Conservation (phyloP, 1,140 invertebrate species). For the Chrysoperla carnea region DNA sequence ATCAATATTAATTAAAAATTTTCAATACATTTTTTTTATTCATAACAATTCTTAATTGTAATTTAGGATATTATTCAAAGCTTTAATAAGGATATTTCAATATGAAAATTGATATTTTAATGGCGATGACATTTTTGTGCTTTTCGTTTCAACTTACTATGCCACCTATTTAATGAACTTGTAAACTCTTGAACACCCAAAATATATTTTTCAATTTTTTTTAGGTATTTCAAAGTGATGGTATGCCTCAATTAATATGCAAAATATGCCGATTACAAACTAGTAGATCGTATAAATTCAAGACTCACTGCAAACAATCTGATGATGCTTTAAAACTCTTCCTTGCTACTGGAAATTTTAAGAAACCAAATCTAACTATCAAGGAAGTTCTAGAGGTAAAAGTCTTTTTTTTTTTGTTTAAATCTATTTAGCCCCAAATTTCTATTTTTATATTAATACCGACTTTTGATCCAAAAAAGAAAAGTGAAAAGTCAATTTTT, state of each 20-base stretch:
- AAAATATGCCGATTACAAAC: slow-evolving; percentile 43
- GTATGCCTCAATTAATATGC: slow-evolving; percentile 53
- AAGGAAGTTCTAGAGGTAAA: slow-evolving; percentile 20
- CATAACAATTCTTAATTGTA: neutral
- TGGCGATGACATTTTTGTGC: neutral
- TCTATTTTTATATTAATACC: too few species aligned
- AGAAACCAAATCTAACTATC: slow-evolving; percentile 28
- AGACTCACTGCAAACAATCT: slow-evolving; percentile 49
- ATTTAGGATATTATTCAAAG: slow-evolving; percentile 3
- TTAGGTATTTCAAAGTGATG: slow-evolving; percentile 51
- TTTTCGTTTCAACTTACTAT: neutral
- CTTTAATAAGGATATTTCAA: neutral
- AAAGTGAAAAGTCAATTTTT: too few species aligned
- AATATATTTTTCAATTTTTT: slow-evolving; percentile 7
- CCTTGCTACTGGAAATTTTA: slow-evolving; percentile 40
- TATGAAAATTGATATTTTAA: neutral
- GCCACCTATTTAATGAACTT: neutral
- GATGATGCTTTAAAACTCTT: slow-evolving; percentile 47
- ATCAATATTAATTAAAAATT: neutral
- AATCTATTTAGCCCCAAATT: too few species aligned
- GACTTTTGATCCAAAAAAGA: neutral
- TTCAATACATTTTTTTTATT: neutral
- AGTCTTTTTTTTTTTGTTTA: neutral
- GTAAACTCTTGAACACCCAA: neutral
- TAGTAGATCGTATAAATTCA: slow-evolving; percentile 49